Conservation (phyloP, 37 sponge, comb jelly and placozoan species). For the Cliona cf. orientalis region DNA sequence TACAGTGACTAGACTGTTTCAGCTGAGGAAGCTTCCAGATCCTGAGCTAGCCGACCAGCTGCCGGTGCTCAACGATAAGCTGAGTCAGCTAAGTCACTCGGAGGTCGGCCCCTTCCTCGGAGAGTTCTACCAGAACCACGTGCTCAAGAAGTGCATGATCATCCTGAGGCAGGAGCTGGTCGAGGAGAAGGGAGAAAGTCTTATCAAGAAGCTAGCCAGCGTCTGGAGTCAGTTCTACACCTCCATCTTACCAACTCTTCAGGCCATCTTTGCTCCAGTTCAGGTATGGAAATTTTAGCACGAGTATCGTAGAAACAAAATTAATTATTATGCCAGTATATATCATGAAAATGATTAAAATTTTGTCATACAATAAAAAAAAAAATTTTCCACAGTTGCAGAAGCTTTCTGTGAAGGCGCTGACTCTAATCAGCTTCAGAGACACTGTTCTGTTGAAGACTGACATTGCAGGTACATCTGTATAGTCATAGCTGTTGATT, state of each 20-base stretch:
- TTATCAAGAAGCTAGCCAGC: constrained; percentile 69
- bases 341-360: no score
- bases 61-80: constrained; percentile 54
- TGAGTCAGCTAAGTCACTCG: constrained; percentile 44
- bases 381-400: constrained; percentile 39
- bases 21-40: constrained; percentile 40
- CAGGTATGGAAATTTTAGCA: constrained; percentile 20
- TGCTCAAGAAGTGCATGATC: constrained; percentile 68
- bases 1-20: constrained; percentile 61
- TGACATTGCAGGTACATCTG: constrained; percentile 49
- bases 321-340: no score
- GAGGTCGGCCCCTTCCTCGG: constrained; percentile 75
- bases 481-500: no score
- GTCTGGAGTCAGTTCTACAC: constrained; percentile 85
- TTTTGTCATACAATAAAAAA: no score
- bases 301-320: background rate
- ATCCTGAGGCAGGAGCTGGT: constrained; percentile 60
- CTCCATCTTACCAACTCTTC: constrained; percentile 77
- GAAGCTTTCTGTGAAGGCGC: constrained; percentile 54
- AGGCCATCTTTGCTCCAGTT: constrained; percentile 74
- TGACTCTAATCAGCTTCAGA: constrained; percentile 76
- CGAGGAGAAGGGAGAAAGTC: constrained; percentile 33
- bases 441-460: constrained; percentile 76
- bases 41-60: constrained; percentile 54
- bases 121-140: constrained; percentile 71